These are phyloP conservation scores for Hippoglossus hippoglossus DNA, from an alignment of 2,797 vertebrate species.

Conservation along the genomic window DNA sequence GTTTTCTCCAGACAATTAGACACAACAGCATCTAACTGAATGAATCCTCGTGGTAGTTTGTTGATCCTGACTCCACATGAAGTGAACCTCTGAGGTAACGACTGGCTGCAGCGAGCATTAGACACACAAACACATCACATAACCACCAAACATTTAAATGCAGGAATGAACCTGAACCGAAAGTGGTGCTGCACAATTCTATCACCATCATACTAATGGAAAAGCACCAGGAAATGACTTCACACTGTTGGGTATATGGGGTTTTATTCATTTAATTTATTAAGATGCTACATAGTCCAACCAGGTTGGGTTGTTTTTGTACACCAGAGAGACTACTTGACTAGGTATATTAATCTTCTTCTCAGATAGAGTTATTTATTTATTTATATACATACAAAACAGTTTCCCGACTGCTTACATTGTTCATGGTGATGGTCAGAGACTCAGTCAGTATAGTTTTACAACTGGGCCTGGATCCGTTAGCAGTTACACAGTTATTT, in stretches of 20 bases:
- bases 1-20: too few relatives aligned
- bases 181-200: too few relatives aligned
- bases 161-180: too few relatives aligned
- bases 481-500: slow-evolving; percentile 53
- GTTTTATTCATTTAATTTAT: slow-evolving; percentile 96
- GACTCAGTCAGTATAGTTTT: slow-evolving; percentile 78
- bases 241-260: slow-evolving; percentile 82
- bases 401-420: slow-evolving; percentile 86
- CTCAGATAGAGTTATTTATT: slow-evolving; percentile 82
- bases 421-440: slow-evolving; percentile 80
- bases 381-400: slow-evolving; percentile 91
- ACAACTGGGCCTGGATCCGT: slow-evolving; percentile 63
- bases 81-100: too few relatives aligned
- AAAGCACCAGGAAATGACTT: slow-evolving; percentile 78
- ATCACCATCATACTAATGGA: background rate
- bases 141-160: too few relatives aligned
- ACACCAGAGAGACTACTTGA: slow-evolving; percentile 91
- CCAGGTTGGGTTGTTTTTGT: slow-evolving; percentile 89
- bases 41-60: too few relatives aligned
- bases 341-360: slow-evolving; percentile 85
- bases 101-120: too few relatives aligned
- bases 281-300: slow-evolving; percentile 98
- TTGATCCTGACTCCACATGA: too few relatives aligned
- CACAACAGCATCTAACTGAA: too few relatives aligned
- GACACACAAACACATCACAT: too few relatives aligned